phyloP scores from a whole-genome alignment of 2,888 invertebrate species.

The Scaptomyza cyrtandrae region DNA sequence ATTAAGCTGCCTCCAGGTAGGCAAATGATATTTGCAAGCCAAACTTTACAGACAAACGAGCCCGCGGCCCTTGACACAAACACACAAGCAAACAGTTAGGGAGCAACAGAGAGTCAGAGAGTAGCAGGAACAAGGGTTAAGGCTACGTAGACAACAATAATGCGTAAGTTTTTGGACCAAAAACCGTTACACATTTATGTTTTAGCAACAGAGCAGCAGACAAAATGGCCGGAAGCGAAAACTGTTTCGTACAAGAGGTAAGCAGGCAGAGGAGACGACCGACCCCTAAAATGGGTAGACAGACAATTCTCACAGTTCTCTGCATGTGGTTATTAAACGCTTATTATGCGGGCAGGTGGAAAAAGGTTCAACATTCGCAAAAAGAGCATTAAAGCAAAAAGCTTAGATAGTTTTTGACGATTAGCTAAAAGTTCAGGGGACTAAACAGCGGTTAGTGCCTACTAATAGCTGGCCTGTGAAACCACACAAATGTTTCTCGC shows the following conservation, averaged over 20 bases:
- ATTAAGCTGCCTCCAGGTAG: conserved; percentile 63
- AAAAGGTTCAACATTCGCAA: neutral
- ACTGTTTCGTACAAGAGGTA: conserved; percentile 49
- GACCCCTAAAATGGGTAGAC: conserved; percentile 16
- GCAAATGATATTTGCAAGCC: conserved; percentile 65
- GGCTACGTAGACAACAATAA: conserved; percentile 42
- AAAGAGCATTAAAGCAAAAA: conserved; percentile 16
- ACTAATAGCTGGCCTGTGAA: conserved; percentile 51
- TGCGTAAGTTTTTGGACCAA: conserved; percentile 57
- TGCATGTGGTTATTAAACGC: conserved; percentile 46
- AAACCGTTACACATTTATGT: conserved; percentile 36
- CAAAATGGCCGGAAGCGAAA: conserved; percentile 66
- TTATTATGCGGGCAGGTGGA: conserved; percentile 41
- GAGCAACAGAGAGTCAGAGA: neutral
- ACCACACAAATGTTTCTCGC: conserved; percentile 50
- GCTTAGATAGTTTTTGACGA: conserved; percentile 33
- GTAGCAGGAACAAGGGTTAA: conserved; percentile 31
- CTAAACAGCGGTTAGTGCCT: conserved; percentile 7
- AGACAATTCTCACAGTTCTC: conserved; percentile 31
- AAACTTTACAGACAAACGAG: conserved; percentile 68
- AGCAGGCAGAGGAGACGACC: conserved; percentile 22
- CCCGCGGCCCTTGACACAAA: conserved; percentile 42
- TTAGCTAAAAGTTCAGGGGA: conserved; percentile 26
- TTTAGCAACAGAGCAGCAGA: conserved; percentile 28
- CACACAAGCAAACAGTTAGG: neutral